These are phyloP conservation scores for Pandemis corylana DNA, from an alignment of 2,888 invertebrate genomes.

Conservation along the genomic window DNA sequence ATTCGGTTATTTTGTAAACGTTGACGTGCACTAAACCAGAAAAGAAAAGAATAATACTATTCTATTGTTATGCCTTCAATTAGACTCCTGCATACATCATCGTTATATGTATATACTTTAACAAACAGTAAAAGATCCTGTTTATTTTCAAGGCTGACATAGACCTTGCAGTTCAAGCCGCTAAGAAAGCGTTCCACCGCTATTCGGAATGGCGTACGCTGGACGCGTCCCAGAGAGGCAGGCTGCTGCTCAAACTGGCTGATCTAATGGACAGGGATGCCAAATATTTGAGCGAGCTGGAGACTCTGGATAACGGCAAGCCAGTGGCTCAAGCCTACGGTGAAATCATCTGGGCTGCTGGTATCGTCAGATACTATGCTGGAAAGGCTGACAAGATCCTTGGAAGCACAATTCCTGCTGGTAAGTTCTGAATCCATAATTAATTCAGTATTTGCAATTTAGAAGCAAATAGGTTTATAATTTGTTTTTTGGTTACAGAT, in stretches of 20 bases:
- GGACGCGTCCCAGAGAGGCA: conserved; percentile 92
- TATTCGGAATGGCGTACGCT: conserved; percentile 91
- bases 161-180: conserved; percentile 91
- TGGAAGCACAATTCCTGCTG: conserved; percentile 89
- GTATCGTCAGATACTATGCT: conserved; percentile 91
- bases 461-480: not conserved
- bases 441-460: no score
- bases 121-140: not conserved
- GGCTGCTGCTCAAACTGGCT: conserved; percentile 88
- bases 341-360: conserved; percentile 86
- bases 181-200: conserved; percentile 90
- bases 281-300: conserved; percentile 90
- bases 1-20: not conserved
- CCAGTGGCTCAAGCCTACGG: conserved; percentile 89
- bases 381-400: conserved; percentile 96
- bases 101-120: not conserved
- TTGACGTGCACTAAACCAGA: not conserved
- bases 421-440: conserved; percentile 47
- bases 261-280: conserved; percentile 90
- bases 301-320: conserved; percentile 97
- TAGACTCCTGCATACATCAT: not conserved
- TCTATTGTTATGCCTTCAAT: not conserved
- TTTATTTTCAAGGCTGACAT: conserved; percentile 87
- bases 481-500: conserved; percentile 72
- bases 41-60: not conserved